These are phyloP conservation scores for Heloderma charlesbogerti DNA, from an alignment of 2,113 vertebrate species.

Conservation along the genomic window DNA sequence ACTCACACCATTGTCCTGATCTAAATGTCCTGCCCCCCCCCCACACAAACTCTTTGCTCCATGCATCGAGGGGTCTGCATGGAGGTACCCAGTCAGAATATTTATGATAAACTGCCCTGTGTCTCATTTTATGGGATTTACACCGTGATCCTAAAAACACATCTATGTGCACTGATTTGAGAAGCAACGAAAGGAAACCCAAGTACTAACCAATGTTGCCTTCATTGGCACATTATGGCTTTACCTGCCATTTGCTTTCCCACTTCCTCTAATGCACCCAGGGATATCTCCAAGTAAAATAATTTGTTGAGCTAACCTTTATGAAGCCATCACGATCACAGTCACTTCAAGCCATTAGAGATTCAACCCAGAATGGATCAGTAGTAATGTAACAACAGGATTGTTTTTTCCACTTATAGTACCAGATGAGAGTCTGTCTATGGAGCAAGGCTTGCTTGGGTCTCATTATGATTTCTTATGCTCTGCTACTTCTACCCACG, in stretches of 20 bases:
- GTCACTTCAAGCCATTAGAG: not conserved
- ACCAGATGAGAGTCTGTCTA: not conserved
- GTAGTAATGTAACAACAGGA: not conserved
- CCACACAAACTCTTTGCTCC: no score
- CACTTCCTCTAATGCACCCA: slow-evolving; percentile 58
- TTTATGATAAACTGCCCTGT: slow-evolving; percentile 8
- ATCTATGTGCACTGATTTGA: not conserved
- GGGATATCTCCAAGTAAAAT: slow-evolving; percentile 40
- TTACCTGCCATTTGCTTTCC: slow-evolving; percentile 33
- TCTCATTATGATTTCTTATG: not conserved
- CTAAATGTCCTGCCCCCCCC: not conserved
- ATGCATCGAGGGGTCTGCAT: no score
- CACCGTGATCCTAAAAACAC: not conserved
- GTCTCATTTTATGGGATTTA: slow-evolving; percentile 13
- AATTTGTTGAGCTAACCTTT: slow-evolving; percentile 49
- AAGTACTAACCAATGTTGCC: slow-evolving; percentile 23
- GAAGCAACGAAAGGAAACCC: slow-evolving; percentile 43
- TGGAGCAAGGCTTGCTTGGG: not conserved
- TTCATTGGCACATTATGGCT: slow-evolving; percentile 5
- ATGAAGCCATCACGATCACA: not conserved
- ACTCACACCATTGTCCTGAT: not conserved
- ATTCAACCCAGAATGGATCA: slow-evolving; percentile 32
- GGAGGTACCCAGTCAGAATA: not conserved
- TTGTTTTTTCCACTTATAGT: not conserved
- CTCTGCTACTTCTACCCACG: not conserved